Evolutionary conservation across 2,888 invertebrate genomes (phyloP), one percentile per base, ranked within the genome.

Genomic region (Ormyrus nitidulus): DNA sequence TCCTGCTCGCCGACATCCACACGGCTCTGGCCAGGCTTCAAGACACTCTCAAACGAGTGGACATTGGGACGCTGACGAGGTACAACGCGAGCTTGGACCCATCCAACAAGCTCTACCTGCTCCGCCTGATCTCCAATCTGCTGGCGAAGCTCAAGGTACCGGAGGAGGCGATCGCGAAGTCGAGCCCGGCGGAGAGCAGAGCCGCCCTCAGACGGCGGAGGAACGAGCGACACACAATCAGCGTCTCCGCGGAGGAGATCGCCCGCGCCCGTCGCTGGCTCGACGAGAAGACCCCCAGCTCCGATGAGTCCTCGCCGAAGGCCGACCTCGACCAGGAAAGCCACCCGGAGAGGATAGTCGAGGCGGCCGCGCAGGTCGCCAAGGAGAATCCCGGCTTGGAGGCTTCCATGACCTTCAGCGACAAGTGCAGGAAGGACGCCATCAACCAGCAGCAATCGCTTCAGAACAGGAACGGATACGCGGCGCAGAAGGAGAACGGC

Each of bases 161-260:
- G 0, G 88, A 88, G 65, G 84, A 86, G 6, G 78, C 82, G 92
- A 93, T 64, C 90, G 68, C 13, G 93, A 49, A 89, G 86, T 59
- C 82, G 87, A 59, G 6, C 6, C 76, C 65, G 79, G 80, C 79
- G 44, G 77, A 83, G 80, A 77, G 71, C 13, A 59, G 48, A 19
- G 6, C 11, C 0, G 61, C 9, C 3, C 93, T 93, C 81, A 90
- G 93, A 9, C 92, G 94, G 77, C 92, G 93, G 83, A 93, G 95
- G 51, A 93, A 94, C 81, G 93, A 93, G 66, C 91, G 97, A 0
- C 96, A 97, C 89, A 97, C 97, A 0, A 95, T 97, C 44, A 96
- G 96, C 66, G 96, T 97, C 19, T 96, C 95, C 58, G 93, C 93
- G 64, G 96, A 96, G 88, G 97, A 97, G 86, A 90, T 97, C 48